Percentiles rank a stretch among this genome's conserved stretches.
Conservation (phyloP, 1,140 invertebrate species). For the Cydia fagiglandana region DNA sequence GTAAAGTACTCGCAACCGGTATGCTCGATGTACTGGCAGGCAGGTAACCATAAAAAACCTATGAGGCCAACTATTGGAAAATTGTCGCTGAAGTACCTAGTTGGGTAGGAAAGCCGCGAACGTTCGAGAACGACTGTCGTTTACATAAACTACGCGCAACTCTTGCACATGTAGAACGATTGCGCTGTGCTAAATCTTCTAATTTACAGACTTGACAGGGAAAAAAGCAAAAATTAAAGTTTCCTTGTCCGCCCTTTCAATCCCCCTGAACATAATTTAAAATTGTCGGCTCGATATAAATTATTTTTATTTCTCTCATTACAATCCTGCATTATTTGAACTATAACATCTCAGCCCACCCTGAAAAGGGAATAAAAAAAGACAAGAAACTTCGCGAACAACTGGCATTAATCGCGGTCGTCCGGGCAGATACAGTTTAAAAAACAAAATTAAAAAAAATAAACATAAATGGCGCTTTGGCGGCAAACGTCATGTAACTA, state of each 20-base stretch:
- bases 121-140: constrained; percentile 53
- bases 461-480: constrained; percentile 55
- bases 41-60: constrained; percentile 24
- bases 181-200: not conserved
- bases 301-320: constrained; percentile 19
- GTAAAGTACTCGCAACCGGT: constrained; percentile 28
- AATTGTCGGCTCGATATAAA: not conserved
- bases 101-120: constrained; percentile 56
- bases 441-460: constrained; percentile 58
- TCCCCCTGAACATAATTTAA: not conserved
- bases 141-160: constrained; percentile 42
- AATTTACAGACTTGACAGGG: constrained; percentile 2
- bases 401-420: constrained; percentile 59
- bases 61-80: constrained; percentile 33
- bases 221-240: not conserved
- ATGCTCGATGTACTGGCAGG: constrained; percentile 21
- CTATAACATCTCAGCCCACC: constrained; percentile 46
- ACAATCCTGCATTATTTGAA: constrained; percentile 26
- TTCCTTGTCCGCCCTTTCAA: not conserved
- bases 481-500: constrained; percentile 45
- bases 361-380: constrained; percentile 49
- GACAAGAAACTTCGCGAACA: constrained; percentile 48
- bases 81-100: constrained; percentile 35
- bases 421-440: constrained; percentile 65
- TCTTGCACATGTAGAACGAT: constrained; percentile 35